Base-by-base conservation (phyloP, 1,140 invertebrate genomes). In the Caenorhabditis brenneri region DNA sequence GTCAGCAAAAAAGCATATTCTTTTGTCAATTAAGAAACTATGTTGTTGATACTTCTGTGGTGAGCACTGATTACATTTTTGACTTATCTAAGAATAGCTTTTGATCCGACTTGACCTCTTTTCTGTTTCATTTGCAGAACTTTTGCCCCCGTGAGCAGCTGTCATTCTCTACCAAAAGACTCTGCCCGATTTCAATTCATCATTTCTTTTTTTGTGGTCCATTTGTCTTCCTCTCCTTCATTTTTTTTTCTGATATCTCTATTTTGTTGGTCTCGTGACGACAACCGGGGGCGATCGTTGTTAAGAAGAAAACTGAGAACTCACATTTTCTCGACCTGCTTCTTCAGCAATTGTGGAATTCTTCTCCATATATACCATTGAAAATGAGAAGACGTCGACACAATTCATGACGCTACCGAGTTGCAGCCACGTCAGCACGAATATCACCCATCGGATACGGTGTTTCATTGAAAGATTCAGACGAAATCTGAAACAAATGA, bases 351-450 rank as follows among this genome's bases (percentile, higher is more conserved):
- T 42, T n/a, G 79, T 53, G 29, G 48, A 33, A 16, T 80, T 80
- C 27, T 51, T 53, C 27, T 80, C 79, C 79, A 80, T 80, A 31
- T 51, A 80, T 24, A 80, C 79, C 79, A 80, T 80, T n/a, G 79
- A 80, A 22, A 80, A 80, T 29, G 79, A 51, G 48, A 80, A 80
- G n/a, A 80, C 51, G 79, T 80, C 79, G 48, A 80, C 79, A 24
- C 79, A 80, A 24, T 80, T 80, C 79, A 80, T 80, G 29, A 80
- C 79, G 16, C 48, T 53, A 39, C 79, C 79, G 24, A 80, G 31
- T 36, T 53, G 48, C 48, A 80, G 27, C 79, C 79, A 80, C 22
- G 79, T 80, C 29, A 58, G 51, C 29, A 80, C 22, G 48, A 80
- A 80, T 10, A 80, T 31, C 12, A 53, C 48, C 65, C 65, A 74